Percentiles rank a stretch among this genome's conserved stretches.
These are phyloP conservation scores for Pelobates cultripes DNA, from an alignment of 2,797 vertebrate species.

Conservation along the genomic window DNA sequence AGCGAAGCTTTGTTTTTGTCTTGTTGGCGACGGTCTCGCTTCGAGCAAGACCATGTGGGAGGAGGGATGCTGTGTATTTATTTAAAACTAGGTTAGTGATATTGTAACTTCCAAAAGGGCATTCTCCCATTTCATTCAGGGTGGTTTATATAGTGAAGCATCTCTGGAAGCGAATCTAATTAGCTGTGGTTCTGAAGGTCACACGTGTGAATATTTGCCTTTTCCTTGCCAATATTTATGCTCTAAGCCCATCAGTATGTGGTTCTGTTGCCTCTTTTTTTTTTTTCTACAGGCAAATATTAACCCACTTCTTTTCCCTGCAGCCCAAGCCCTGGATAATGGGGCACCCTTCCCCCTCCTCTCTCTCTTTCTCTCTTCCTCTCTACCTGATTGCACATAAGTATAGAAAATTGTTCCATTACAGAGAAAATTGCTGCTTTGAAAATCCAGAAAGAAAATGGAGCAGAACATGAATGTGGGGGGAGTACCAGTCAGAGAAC, in stretches of 20 bases:
- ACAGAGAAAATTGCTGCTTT: constrained; percentile 54
- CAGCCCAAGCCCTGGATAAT: constrained; percentile 73
- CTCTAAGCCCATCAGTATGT: background rate
- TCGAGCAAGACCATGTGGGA: no score
- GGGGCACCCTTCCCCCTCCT: constrained; percentile 57
- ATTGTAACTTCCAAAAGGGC: background rate
- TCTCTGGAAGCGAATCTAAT: background rate
- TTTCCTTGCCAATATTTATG: background rate
- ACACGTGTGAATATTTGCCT: background rate
- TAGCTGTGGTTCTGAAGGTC: background rate
- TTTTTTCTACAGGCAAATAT: background rate
- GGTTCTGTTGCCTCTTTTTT: background rate
- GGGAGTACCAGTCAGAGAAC: background rate
- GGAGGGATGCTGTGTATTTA: no score
- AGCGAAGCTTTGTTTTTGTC: no score
- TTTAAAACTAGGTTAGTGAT: no score
- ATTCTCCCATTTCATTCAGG: background rate
- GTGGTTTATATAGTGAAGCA: background rate
- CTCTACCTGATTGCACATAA: constrained; percentile 57
- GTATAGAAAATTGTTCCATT: constrained; percentile 56
- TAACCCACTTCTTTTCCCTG: constrained; percentile 50
- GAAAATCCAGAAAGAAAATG: constrained; percentile 48
- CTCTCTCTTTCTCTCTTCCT: constrained; percentile 24
- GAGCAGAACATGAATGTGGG: constrained; percentile 16
- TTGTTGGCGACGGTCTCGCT: no score